Conservation (phyloP, 2,888 invertebrate genomes). For the Pteria penguin region DNA sequence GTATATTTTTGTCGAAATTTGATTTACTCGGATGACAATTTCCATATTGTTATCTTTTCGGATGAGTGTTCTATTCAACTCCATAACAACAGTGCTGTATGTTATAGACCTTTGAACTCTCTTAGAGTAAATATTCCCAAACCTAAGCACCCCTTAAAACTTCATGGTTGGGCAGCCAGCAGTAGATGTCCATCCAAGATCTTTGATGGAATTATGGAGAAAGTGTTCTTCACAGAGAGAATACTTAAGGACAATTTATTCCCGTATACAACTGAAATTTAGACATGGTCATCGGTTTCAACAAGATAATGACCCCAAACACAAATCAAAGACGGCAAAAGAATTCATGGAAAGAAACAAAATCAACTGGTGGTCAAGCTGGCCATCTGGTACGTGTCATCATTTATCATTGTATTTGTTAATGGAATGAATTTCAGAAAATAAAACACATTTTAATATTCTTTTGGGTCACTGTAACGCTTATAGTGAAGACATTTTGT, state of each 20-base stretch:
- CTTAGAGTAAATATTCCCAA: neutral
- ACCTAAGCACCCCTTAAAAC: conserved; percentile 42
- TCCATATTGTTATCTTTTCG: conserved; percentile 37
- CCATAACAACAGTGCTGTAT: conserved; percentile 22
- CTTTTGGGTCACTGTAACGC: too few relatives aligned
- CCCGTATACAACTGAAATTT: conserved; percentile 18
- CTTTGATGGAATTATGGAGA: conserved; percentile 44
- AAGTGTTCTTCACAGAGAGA: conserved; percentile 26
- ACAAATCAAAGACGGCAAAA: conserved; percentile 28
- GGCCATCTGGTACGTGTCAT: too few relatives aligned
- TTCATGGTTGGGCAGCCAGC: conserved; percentile 43
- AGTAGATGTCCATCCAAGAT: conserved; percentile 30
- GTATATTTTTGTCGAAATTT: neutral
- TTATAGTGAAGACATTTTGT: too few relatives aligned
- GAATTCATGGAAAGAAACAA: conserved; percentile 37
- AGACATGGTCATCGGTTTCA: conserved; percentile 35
- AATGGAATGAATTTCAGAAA: too few relatives aligned
- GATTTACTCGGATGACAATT: conserved; percentile 22
- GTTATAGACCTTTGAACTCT: neutral
- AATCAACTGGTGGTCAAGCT: conserved; percentile 42
- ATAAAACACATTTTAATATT: too few relatives aligned
- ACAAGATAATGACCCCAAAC: conserved; percentile 49
- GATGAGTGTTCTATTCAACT: conserved; percentile 30
- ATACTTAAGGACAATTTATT: conserved; percentile 8
- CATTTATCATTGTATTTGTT: too few relatives aligned